phyloP scores from a whole-genome alignment of 1,140 invertebrate species.

The Cydia pomonella region DNA sequence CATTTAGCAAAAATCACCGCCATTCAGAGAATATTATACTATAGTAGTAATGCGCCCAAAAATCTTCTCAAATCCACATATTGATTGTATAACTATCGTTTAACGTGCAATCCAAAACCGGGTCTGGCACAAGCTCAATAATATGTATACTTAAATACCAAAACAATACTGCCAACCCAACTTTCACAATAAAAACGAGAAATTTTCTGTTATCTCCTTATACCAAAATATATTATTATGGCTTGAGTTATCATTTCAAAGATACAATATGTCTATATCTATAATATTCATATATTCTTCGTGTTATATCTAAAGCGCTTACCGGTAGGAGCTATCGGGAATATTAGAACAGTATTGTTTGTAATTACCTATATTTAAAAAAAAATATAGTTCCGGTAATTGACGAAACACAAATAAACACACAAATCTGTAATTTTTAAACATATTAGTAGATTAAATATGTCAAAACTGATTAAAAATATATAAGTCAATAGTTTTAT shows the following conservation, averaged over 20 bases:
- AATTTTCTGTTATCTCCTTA: slow-evolving; percentile 72
- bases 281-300: slow-evolving; percentile 63
- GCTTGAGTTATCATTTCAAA: slow-evolving; percentile 76
- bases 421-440: no score
- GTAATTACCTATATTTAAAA: no score
- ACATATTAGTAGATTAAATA: background rate
- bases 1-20: background rate
- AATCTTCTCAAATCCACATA: background rate
- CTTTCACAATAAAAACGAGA: slow-evolving; percentile 59
- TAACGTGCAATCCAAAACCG: slow-evolving; percentile 51
- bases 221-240: slow-evolving; percentile 81
- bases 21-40: background rate
- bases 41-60: background rate
- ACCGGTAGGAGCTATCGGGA: slow-evolving; percentile 25
- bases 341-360: background rate
- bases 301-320: slow-evolving; percentile 61
- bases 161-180: slow-evolving; percentile 54
- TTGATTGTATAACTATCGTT: background rate
- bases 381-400: background rate
- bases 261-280: slow-evolving; percentile 69
- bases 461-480: background rate
- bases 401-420: background rate
- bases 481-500: background rate
- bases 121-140: slow-evolving; percentile 51
- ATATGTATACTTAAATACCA: slow-evolving; percentile 33